phyloP scores from a whole-genome alignment of 1,140 invertebrate genomes.

The Drosophila serrata region DNA sequence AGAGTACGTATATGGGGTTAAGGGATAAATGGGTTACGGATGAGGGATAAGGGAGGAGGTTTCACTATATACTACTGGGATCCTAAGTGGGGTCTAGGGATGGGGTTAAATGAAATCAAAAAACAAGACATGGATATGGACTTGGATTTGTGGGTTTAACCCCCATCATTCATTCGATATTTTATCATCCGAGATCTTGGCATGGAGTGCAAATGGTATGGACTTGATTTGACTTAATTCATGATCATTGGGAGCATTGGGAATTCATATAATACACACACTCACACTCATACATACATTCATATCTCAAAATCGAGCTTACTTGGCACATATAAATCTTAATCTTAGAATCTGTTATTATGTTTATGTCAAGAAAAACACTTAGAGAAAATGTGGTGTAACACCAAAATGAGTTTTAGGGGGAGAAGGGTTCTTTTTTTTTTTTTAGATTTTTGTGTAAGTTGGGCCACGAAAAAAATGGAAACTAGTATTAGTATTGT shows the following conservation, averaged over 20 bases:
- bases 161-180: slow-evolving; percentile 4
- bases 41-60: background rate
- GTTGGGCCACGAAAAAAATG: slow-evolving; percentile 1
- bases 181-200: background rate
- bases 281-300: background rate
- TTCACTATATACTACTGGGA: background rate
- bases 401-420: slow-evolving; percentile 2
- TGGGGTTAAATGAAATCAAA: background rate
- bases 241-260: background rate
- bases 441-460: background rate
- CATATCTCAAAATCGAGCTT: slow-evolving; percentile 9
- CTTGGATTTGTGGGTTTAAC: background rate
- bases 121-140: background rate
- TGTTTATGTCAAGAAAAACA: slow-evolving; percentile 12
- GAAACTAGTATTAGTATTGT: slow-evolving; percentile 6
- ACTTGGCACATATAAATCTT: slow-evolving; percentile 12
- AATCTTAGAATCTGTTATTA: slow-evolving; percentile 2
- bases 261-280: slow-evolving; percentile 5
- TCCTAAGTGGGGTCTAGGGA: background rate
- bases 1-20: background rate
- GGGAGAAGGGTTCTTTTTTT: background rate
- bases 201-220: background rate
- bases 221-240: background rate
- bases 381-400: slow-evolving; percentile 11
- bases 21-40: background rate